Base-by-base conservation (phyloP, 2,113 vertebrate species). In the Urocolius indicus region DNA sequence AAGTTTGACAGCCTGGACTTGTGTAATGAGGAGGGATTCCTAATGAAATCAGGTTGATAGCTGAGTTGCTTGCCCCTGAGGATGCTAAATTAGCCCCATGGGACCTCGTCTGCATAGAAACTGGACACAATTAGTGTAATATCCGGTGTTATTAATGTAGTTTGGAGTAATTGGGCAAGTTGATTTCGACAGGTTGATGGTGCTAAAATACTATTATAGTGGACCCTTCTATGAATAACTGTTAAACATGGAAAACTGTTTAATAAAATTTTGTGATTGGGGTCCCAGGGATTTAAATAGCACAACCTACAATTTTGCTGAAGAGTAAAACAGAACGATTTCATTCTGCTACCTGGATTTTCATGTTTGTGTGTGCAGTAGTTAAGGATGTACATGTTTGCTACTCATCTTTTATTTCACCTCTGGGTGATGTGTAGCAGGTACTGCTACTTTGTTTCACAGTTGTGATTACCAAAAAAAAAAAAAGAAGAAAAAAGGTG, bases 111-210 rank as follows among this genome's bases (percentile, higher is more conserved):
- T 98, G 98, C 98, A 98, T 98, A 97, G 98, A 97, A 97, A 98
- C 98, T 97, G 98, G 98, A 97, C 97, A 93, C 97, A 98, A 98
- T 98, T 98, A 98, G 98, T 96, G 97, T 96, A 96, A 97, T 98
- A 97, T 96, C 97, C 73, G 79, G 97, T 89, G 89, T 98, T 98
- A 98, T 98, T 98, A 97, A 98, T 98, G 97, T 97, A 97, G 95
- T 96, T 97, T 95, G 97, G 96, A 93, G 95, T 98, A 98, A 98
- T 98, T 98, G 98, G 97, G 97, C 97, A 98, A 97, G 98, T 97
- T 97, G 98, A 95, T 97, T 98, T 98, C 95, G 98, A 98, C 98
- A 98, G 97, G 97, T 98, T 98, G 98, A 98, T 97, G 97, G 97
- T 93, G 97, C 97, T 98, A 97, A 98, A 98, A 98, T 98, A 97